Percentiles rank a stretch among this genome's conserved stretches.
Evolutionary conservation across 2,888 invertebrate species (phyloP).

Genomic region (Agriopis marginaria): DNA sequence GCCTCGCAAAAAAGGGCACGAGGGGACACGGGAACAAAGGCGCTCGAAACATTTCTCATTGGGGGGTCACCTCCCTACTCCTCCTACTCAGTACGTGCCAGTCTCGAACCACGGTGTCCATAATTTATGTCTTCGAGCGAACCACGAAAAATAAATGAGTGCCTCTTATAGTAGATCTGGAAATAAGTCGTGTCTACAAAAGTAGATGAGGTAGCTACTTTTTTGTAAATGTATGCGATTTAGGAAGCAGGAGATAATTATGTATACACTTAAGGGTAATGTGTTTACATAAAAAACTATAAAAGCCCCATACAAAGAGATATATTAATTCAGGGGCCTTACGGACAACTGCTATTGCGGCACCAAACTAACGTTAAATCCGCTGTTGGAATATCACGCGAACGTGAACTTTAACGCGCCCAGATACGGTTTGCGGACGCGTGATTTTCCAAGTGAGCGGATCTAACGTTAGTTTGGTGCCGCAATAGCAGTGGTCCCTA

Average conservation of each 20-base stretch:
- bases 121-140: slow-evolving; percentile 82
- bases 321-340: too few relatives aligned
- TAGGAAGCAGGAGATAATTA: slow-evolving; percentile 3
- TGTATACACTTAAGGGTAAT: too few relatives aligned
- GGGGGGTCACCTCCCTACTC: slow-evolving; percentile 49
- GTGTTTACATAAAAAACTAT: too few relatives aligned
- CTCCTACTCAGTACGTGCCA: slow-evolving; percentile 63
- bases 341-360: too few relatives aligned
- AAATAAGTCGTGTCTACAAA: slow-evolving; percentile 60
- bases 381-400: too few relatives aligned
- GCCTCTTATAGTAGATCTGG: slow-evolving; percentile 59
- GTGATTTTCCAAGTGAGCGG: too few relatives aligned
- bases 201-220: slow-evolving; percentile 21
- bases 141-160: slow-evolving; percentile 83
- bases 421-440: too few relatives aligned
- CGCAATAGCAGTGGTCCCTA: too few relatives aligned
- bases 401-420: too few relatives aligned
- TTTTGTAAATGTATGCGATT: slow-evolving; percentile 37
- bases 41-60: slow-evolving; percentile 81
- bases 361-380: too few relatives aligned
- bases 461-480: too few relatives aligned
- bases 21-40: slow-evolving; percentile 71
- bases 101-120: slow-evolving; percentile 77
- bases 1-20: slow-evolving; percentile 78
- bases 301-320: too few relatives aligned